Evolutionary conservation across 2,113 vertebrate species (phyloP), one percentile per base, ranked within the genome.

Genomic region (Pygoscelis adeliae): DNA sequence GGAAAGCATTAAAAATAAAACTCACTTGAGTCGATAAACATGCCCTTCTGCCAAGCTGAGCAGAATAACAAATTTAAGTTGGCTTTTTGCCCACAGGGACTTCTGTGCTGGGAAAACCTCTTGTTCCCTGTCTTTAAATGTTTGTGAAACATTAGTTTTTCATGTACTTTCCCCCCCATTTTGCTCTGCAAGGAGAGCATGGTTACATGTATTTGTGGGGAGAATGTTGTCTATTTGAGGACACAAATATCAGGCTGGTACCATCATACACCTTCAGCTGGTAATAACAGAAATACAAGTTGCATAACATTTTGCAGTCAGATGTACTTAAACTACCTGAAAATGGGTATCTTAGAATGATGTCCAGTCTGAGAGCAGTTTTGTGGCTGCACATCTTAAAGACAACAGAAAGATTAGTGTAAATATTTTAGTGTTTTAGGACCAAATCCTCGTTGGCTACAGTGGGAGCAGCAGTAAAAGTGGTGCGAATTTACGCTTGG

Each of bases 41-140:
- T n/a, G 81, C 74, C 66, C 49, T 97, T 96, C 96, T 91, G 91
- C 93, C 84, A 91, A 89, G 46, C 58, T 89, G 83, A 96, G 93
- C 91, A 82, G 61, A 95, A 53, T 59, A 92, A 92, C 94, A 87
- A 70, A 96, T 94, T 72, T 61, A 85, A 95, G 69, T 5, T 94
- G 89, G 74, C 83, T 85, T 88, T 97, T 91, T 40, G 26, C 86
- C 87, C 73, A 89, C 10, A 32, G 77, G 93, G 83, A 97, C 56
- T 84, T 91, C 61, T 77, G 42, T 72, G 38, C 71, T 91, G 53
- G 87, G 62, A 92, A 97, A 95, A 70, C 21, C 58, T 93, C 84
- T 92, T 76, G 58, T 77, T 89, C 61, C 74, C 62, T 91, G 89
- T 83, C 66, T 77, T 95, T 91, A 92, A 73, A 91, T 85, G 58